A percentile compares a stretch with the other conserved stretches of the same genome.
Evolutionary conservation across 2,797 vertebrate species (phyloP).

Genomic region (Taenioides sp.): DNA sequence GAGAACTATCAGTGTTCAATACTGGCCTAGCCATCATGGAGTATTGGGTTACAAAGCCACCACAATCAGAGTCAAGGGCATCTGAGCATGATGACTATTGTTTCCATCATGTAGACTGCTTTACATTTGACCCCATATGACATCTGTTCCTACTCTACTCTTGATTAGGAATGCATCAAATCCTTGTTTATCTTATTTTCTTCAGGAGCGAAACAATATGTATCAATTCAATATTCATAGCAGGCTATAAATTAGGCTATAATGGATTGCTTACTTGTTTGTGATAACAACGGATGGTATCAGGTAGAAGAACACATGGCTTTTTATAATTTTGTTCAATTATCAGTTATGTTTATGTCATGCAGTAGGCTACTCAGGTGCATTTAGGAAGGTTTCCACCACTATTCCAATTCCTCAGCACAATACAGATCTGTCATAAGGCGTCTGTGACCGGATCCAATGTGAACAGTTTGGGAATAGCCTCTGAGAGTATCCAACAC

Average conservation of each 20-base stretch:
- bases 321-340: neutral
- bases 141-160: neutral
- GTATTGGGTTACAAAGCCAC: constrained; percentile 62
- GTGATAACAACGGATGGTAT: neutral
- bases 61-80: constrained; percentile 46
- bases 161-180: neutral
- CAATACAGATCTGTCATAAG: neutral
- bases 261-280: neutral
- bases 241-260: neutral
- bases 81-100: constrained; percentile 31
- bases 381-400: too few species aligned
- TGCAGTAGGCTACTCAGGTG: too few species aligned
- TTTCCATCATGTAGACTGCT: constrained; percentile 1
- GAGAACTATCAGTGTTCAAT: constrained; percentile 58
- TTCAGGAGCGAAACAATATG: neutral
- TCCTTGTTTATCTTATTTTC: neutral
- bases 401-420: neutral
- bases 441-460: neutral
- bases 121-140: neutral
- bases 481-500: neutral
- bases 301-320: neutral
- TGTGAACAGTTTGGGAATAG: neutral
- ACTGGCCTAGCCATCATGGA: constrained; percentile 46
- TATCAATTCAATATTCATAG: neutral
- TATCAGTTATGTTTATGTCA: too few species aligned